Evolutionary conservation across 2,113 vertebrate genomes (phyloP), one percentile per base, ranked within the genome.

Genomic region (Scophthalmus maximus): DNA sequence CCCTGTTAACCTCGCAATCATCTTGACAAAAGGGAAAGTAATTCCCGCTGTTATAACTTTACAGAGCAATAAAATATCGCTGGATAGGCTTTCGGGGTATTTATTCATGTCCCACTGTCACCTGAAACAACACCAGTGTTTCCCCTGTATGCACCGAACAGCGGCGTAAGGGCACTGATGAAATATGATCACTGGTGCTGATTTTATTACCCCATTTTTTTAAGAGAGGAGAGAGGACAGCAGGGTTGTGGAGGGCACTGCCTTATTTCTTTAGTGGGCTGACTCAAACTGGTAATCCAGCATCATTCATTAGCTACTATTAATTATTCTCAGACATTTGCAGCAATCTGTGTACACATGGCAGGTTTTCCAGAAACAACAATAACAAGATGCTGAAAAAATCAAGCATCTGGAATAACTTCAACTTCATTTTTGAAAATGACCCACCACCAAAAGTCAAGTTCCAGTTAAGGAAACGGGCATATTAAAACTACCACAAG

Each of bases 91-190:
- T 63, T 55, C 6, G 25, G 75, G 59, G 55, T 66, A 10, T 20
- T 25, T 34, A 57, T 65, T 61, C 17, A 18, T 42, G 23, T 42
- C n/a, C 56, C 20, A 34, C 18, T 42, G 26, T 9, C 42, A 82
- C 40, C 22, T 30, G 18, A 73, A 62, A n/a, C 25, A 64, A 40
- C 23, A 20, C 10, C 50, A 52, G 11, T 14, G 14, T 52, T 52
- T 27, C 25, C 50, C 12, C 23, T 27, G 1, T 50, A 17, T 25
- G 25, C 25, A 17, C 23, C 50, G 26, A 14, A 52, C 12, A 49
- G 47, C 14, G 12, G 38, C 1, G 14, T 42, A 15, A 42, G 4
- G 5, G 4, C 47, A 27, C 25, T 17, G 50, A 23, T 26, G 50
- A 52, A 52, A 52, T 52, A 52, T 52, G 50, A 52, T 5, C 3